A percentile compares a stretch with the other conserved stretches of the same genome.
phyloP scores from a whole-genome alignment of 2,888 invertebrate genomes.

The Leucophenga maculata region DNA sequence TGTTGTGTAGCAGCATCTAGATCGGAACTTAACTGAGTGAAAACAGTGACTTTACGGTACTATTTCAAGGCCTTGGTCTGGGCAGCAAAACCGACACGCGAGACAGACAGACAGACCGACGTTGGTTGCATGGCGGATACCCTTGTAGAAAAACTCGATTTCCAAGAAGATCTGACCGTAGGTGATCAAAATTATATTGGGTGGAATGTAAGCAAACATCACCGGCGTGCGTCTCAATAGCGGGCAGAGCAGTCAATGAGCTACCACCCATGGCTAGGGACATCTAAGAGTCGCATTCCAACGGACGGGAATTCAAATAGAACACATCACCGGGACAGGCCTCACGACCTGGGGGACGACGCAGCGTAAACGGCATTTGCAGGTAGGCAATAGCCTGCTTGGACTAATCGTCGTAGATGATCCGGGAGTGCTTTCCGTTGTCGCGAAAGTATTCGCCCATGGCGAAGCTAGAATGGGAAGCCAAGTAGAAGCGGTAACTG shows the following conservation, averaged over 20 bases:
- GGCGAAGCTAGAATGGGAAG: slow-evolving; percentile 99
- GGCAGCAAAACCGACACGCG: slow-evolving; percentile 99
- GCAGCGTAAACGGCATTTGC: slow-evolving; percentile 98
- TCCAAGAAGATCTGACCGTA: slow-evolving; percentile 99
- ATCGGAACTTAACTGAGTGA: slow-evolving; percentile 99
- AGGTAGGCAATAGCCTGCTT: slow-evolving; percentile 99
- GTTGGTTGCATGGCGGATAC: slow-evolving; percentile 99
- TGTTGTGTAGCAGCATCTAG: slow-evolving; percentile 99
- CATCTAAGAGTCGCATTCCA: slow-evolving; percentile 99
- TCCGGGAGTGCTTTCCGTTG: slow-evolving; percentile 98
- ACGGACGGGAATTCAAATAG: slow-evolving; percentile 98
- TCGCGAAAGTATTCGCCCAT: slow-evolving; percentile 99
- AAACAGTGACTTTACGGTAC: slow-evolving; percentile 99
- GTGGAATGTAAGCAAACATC: slow-evolving; percentile 99
- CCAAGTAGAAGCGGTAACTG: slow-evolving; percentile 99
- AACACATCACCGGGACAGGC: slow-evolving; percentile 99
- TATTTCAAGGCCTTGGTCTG: slow-evolving; percentile 99
- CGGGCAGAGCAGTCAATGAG: slow-evolving; percentile 96
- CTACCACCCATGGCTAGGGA: slow-evolving; percentile 94
- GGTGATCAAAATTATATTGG: slow-evolving; percentile 99
- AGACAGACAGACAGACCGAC: slow-evolving; percentile 99
- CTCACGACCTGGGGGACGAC: slow-evolving; percentile 99
- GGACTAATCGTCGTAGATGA: slow-evolving; percentile 99
- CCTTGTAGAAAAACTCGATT: slow-evolving; percentile 99
- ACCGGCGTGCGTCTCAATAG: slow-evolving; percentile 99